Percentiles rank a stretch among this genome's conserved stretches.
phyloP scores from a whole-genome alignment of 2,113 vertebrate species.

The Nothoprocta perdicaria region DNA sequence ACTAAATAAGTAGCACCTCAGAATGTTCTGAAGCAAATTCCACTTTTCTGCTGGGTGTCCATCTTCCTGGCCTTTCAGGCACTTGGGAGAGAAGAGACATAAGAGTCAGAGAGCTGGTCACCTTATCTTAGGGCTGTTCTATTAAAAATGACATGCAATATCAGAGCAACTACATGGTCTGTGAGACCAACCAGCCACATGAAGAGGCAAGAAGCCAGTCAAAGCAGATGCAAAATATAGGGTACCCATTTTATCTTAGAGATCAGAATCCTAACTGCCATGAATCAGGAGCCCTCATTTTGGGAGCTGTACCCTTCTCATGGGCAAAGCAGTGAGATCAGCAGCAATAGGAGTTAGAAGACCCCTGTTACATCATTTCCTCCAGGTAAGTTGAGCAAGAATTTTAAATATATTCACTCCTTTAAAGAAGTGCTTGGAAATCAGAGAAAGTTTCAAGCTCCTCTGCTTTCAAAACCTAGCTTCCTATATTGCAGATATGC shows the following conservation, averaged over 20 bases:
- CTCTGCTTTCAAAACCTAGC: background rate
- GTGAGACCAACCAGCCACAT: background rate
- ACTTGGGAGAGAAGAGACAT: background rate
- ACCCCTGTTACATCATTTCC: background rate
- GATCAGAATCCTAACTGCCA: background rate
- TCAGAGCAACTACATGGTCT: accelerated
- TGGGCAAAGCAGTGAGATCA: background rate
- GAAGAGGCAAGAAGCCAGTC: background rate
- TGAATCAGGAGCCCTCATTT: background rate
- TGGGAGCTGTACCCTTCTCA: background rate
- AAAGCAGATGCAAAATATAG: background rate
- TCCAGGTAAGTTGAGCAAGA: background rate
- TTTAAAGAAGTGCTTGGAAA: background rate
- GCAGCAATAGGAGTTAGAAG: background rate
- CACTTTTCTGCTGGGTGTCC: background rate
- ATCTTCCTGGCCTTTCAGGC: background rate
- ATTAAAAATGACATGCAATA: background rate
- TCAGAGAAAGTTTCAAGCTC: background rate
- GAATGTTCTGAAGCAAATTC: background rate
- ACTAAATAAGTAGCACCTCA: background rate
- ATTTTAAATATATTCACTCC: background rate
- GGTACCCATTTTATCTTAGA: background rate
- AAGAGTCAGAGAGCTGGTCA: background rate
- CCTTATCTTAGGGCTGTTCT: background rate
- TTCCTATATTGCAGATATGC: background rate